Evolutionary conservation across 2,797 vertebrate genomes (phyloP).

Genomic region (Acrocephalus scirpaceus): DNA sequence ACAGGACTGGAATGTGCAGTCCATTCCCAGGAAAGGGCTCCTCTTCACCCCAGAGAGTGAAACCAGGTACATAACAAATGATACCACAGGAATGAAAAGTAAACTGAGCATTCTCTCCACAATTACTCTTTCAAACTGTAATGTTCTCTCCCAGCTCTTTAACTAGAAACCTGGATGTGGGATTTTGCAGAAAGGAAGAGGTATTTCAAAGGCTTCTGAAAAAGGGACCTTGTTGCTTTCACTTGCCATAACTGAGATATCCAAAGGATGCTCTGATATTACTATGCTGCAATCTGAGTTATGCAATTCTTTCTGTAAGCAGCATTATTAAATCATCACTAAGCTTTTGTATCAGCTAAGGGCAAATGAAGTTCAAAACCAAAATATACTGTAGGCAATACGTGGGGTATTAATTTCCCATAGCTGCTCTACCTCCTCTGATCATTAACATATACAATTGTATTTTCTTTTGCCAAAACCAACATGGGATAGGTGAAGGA

Average conservation of each 20-base stretch:
- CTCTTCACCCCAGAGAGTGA: background rate
- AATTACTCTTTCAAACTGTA: background rate
- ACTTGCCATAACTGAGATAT: background rate
- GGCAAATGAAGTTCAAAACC: slow-evolving; percentile 25
- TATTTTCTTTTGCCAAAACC: background rate
- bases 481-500: background rate
- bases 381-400: background rate
- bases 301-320: slow-evolving; percentile 18
- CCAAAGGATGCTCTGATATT: slow-evolving; percentile 16
- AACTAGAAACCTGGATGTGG: background rate
- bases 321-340: slow-evolving; percentile 11
- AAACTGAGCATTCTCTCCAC: background rate
- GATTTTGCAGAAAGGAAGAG: background rate
- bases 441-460: background rate
- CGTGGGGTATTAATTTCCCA: background rate
- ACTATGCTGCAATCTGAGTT: background rate
- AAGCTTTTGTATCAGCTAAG: slow-evolving; percentile 21
- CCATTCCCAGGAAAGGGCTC: background rate
- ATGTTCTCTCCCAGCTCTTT: background rate
- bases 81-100: background rate
- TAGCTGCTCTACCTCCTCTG: background rate
- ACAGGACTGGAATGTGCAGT: background rate
- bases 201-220: background rate
- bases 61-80: background rate
- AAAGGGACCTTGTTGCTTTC: background rate